phyloP scores from a whole-genome alignment of 2,888 invertebrate genomes.

The Thyatira batis region DNA sequence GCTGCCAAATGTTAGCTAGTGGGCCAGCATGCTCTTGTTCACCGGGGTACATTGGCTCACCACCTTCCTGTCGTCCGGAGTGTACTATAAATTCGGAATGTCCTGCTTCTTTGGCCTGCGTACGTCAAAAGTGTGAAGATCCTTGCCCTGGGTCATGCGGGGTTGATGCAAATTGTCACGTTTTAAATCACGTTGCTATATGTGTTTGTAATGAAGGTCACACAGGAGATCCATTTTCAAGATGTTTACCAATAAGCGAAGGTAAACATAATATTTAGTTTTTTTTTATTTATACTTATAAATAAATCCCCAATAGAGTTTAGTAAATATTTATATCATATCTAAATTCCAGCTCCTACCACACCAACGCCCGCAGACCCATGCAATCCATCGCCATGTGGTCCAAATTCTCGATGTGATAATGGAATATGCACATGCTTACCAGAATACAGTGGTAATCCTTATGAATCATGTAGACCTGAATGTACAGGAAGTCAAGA shows the following conservation, averaged over 20 bases:
- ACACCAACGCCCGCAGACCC: constrained; percentile 75
- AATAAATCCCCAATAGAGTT: too few species aligned
- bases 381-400: constrained; percentile 88
- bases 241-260: constrained; percentile 84
- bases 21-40: constrained; percentile 91
- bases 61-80: constrained; percentile 90
- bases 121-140: constrained; percentile 90
- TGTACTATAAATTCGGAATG: constrained; percentile 91
- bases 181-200: constrained; percentile 90
- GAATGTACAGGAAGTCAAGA: constrained; percentile 88
- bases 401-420: constrained; percentile 86
- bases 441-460: constrained; percentile 87
- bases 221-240: constrained; percentile 91
- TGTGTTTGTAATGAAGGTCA: constrained; percentile 89
- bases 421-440: constrained; percentile 87
- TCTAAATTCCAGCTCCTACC: constrained; percentile 59
- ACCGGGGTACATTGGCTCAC: constrained; percentile 89
- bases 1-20: constrained; percentile 88
- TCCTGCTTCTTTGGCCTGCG: constrained; percentile 88
- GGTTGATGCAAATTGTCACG: constrained; percentile 89
- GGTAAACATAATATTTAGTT: constrained; percentile 38
- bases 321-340: not conserved
- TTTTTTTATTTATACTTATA: not conserved
- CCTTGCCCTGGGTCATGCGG: constrained; percentile 93
- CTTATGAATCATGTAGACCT: constrained; percentile 86